Conservation (phyloP, 2,888 invertebrate species). For the Ichneumoninae sp. region DNA sequence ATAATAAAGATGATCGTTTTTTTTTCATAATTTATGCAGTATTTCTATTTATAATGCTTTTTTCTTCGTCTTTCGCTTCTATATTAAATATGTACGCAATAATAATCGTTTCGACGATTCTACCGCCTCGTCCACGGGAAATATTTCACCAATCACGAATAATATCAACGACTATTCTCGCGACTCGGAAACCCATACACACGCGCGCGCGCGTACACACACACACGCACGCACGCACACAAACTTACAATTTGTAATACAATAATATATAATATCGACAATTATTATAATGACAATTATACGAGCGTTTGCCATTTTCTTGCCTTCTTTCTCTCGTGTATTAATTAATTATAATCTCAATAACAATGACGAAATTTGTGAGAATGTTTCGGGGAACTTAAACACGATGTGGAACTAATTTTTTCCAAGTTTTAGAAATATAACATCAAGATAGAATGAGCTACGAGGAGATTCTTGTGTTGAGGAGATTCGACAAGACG, state of each 20-base stretch:
- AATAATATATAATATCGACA: slow-evolving; percentile 25
- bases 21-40: slow-evolving; percentile 48
- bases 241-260: slow-evolving; percentile 39
- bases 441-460: slow-evolving; percentile 62
- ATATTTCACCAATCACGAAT: slow-evolving; percentile 16
- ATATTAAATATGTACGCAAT: slow-evolving; percentile 17
- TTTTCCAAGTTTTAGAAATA: slow-evolving; percentile 51
- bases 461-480: slow-evolving; percentile 32
- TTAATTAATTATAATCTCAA: slow-evolving; percentile 27
- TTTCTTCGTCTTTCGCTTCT: not conserved
- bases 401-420: slow-evolving; percentile 46
- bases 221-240: slow-evolving; percentile 7
- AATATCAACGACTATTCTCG: slow-evolving; percentile 16
- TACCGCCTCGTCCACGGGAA: slow-evolving; percentile 55
- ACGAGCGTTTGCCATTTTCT: slow-evolving; percentile 34
- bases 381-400: slow-evolving; percentile 44
- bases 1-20: slow-evolving; percentile 43
- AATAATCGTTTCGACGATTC: slow-evolving; percentile 59
- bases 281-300: slow-evolving; percentile 46
- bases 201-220: slow-evolving; percentile 25
- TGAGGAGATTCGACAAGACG: not conserved
- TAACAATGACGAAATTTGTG: slow-evolving; percentile 46
- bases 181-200: slow-evolving; percentile 1
- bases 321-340: slow-evolving; percentile 21
- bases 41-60: slow-evolving; percentile 25